phyloP scores from a whole-genome alignment of 2,888 invertebrate genomes.

The Carcina quercana region DNA sequence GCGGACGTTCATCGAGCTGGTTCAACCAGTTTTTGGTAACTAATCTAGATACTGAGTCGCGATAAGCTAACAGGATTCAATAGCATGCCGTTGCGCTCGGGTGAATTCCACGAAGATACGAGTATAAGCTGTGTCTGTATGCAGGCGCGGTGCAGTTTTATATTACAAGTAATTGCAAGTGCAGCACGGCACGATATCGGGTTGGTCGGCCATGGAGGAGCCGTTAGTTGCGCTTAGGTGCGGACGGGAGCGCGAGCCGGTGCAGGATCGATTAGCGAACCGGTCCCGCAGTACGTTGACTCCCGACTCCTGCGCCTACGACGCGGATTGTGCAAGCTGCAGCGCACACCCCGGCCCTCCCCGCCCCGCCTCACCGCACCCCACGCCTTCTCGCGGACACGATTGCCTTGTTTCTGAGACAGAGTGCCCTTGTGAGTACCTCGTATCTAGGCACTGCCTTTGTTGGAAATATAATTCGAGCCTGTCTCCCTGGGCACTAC shows the following conservation, averaged over 20 bases:
- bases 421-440: slow-evolving; percentile 9
- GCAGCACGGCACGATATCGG: slow-evolving; percentile 27
- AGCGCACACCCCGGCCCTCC: no score
- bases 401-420: slow-evolving; percentile 18
- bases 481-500: neutral
- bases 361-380: slow-evolving; percentile 14
- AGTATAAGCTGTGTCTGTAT: no score
- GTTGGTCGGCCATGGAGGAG: slow-evolving; percentile 43
- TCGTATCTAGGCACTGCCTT: slow-evolving; percentile 8
- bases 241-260: slow-evolving; percentile 57
- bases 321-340: slow-evolving; percentile 9
- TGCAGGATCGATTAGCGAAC: slow-evolving; percentile 47
- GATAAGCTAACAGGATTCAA: no score
- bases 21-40: neutral
- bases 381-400: slow-evolving; percentile 12
- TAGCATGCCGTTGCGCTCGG: no score
- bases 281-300: slow-evolving; percentile 56
- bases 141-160: no score
- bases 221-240: slow-evolving; percentile 66
- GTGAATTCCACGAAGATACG: no score
- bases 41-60: no score
- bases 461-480: slow-evolving; percentile 5
- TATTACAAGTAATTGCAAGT: no score
- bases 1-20: neutral
- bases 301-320: slow-evolving; percentile 43